Conservation (phyloP, 2,888 invertebrate species). For the Pyrrhia umbra region DNA sequence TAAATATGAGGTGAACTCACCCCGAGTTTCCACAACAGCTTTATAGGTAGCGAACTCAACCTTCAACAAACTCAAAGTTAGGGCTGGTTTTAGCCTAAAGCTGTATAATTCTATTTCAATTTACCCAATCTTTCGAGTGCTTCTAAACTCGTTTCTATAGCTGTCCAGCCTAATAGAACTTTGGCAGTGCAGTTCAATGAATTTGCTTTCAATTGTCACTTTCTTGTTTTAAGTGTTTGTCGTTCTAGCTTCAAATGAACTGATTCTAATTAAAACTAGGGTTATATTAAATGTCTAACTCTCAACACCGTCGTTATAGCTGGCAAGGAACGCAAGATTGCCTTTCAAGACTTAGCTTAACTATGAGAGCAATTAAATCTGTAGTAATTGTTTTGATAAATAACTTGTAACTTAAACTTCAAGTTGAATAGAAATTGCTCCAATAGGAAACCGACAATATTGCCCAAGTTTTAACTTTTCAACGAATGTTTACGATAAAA, state of each 20-base stretch:
- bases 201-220: slow-evolving; percentile 46
- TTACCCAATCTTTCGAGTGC: slow-evolving; percentile 33
- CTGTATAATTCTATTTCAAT: slow-evolving; percentile 42
- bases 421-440: background rate
- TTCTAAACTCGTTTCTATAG: slow-evolving; percentile 24
- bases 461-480: background rate
- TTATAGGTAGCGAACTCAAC: slow-evolving; percentile 35
- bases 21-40: slow-evolving; percentile 14
- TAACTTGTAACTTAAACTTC: background rate
- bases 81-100: slow-evolving; percentile 35
- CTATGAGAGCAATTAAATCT: slow-evolving; percentile 7
- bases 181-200: slow-evolving; percentile 41
- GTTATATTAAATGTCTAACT: slow-evolving; percentile 21
- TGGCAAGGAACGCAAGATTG: slow-evolving; percentile 17
- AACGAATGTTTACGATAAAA: too few species aligned
- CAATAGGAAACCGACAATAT: background rate
- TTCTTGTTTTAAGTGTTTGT: slow-evolving; percentile 40
- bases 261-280: slow-evolving; percentile 43
- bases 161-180: slow-evolving; percentile 43
- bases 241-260: slow-evolving; percentile 29
- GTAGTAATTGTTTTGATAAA: slow-evolving; percentile 2
- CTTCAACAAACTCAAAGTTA: slow-evolving; percentile 44
- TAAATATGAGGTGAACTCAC: slow-evolving; percentile 45
- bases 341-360: slow-evolving; percentile 3
- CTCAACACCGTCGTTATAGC: background rate